These are phyloP conservation scores for Barnardius zonarius DNA, from an alignment of 2,113 vertebrate species.

Conservation along the genomic window DNA sequence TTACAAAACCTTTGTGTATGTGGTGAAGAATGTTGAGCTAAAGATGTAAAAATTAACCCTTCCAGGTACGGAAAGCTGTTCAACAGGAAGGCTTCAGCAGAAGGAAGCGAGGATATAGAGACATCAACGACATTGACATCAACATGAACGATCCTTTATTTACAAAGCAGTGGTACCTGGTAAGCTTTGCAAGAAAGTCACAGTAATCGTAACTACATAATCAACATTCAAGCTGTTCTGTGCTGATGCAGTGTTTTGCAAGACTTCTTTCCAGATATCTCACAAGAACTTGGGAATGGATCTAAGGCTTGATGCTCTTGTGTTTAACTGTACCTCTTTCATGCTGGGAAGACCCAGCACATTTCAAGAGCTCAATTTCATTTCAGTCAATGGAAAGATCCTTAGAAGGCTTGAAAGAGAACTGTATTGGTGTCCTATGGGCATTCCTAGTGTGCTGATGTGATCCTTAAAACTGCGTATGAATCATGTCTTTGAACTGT, in stretches of 20 bases:
- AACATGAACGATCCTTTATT: conserved; percentile 97
- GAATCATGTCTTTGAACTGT: not conserved
- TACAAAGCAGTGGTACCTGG: conserved; percentile 98
- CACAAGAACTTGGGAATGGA: not conserved
- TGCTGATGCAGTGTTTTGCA: not conserved
- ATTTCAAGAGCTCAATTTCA: not conserved
- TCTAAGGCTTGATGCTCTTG: not conserved
- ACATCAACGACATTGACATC: conserved; percentile 89
- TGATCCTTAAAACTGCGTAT: not conserved
- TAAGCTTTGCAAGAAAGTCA: conserved; percentile 65
- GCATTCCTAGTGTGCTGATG: not conserved
- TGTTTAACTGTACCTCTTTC: not conserved
- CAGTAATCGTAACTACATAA: not conserved
- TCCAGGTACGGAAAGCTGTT: conserved; percentile 86
- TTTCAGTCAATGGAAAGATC: not conserved
- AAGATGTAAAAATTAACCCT: conserved; percentile 38
- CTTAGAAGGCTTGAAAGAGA: not conserved
- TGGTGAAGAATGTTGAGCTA: not conserved
- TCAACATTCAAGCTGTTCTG: not conserved
- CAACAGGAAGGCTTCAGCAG: conserved; percentile 91
- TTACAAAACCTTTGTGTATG: not conserved
- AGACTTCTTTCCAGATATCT: not conserved
- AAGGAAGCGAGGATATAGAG: conserved; percentile 92
- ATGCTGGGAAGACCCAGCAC: not conserved
- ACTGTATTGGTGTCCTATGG: not conserved